Evolutionary conservation across 2,888 invertebrate species (phyloP), one percentile per base, ranked within the genome.

Genomic region (Limnephilus rhombicus): DNA sequence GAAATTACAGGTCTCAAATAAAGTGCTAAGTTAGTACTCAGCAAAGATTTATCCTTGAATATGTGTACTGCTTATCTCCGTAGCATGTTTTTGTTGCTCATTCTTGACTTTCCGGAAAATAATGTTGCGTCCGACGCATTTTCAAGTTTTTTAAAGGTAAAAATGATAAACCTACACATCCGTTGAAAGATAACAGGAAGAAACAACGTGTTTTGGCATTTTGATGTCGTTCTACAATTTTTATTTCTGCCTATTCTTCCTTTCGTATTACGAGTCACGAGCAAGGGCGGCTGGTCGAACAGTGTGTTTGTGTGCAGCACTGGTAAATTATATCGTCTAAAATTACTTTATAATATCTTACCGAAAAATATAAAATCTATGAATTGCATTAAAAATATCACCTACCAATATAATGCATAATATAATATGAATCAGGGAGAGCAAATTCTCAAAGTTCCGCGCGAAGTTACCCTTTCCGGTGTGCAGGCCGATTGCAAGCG

Each of bases 1-100:
- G 68, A 87, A 87, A 87, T 87, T 87, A 87, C 87, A 87, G 87
- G 87, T 87, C 68, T 87, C 53, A 87, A 87, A 87, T 68, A 87
- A 68, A 87, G 87, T 87, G 87, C 87, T 87, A 87, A 87, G 68
- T 87, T 87, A 87, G 53, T 87, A 24, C 68, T 53, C 68, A 24
- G 37, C 31, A 68, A 85, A 87, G 87, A 87, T 53, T 49, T 87
- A 87, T 87, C 34, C 53, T 18, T 31, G 87, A 68, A 31, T 34
- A 87, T 87, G 87, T 53, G 87, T 68, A n/a, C 68, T 53, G 68
- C 87, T 87, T 87, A 68, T 87, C 87, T 87, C 18, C 34, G 68
- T n/a, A 13, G n/a, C 15, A 31, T 29, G 45, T 86, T 68, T 68
- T 68, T 68, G 68, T 68, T n/a, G 24, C n/a, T 68, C 68, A 68